Conservation (phyloP, 2,888 invertebrate genomes). For the Zaprionus bogoriensis region DNA sequence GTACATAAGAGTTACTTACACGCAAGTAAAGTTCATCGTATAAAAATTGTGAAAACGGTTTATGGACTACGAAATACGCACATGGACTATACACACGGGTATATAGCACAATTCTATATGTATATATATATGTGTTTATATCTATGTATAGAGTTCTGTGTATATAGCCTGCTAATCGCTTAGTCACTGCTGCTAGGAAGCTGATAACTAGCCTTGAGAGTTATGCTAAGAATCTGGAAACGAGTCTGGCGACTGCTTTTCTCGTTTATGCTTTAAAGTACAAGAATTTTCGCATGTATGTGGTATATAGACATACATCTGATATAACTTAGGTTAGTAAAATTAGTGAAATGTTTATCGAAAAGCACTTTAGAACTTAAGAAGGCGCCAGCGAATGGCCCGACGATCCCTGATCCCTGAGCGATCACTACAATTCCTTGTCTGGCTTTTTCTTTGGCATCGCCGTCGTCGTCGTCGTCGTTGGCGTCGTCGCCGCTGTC, state of each 20-base stretch:
- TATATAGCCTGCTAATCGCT: conserved; percentile 13
- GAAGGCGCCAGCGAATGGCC: conserved; percentile 13
- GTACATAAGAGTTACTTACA: conserved; percentile 64
- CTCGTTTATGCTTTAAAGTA: conserved; percentile 38
- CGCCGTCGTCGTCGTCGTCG: conserved; percentile 9
- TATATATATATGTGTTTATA: conserved; percentile 18
- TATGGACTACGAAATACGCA: conserved; percentile 29
- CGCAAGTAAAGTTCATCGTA: conserved; percentile 60
- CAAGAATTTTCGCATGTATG: conserved; percentile 28
- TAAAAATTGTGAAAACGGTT: conserved; percentile 48
- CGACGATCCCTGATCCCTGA: conserved; percentile 2
- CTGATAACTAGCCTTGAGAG: conserved; percentile 36
- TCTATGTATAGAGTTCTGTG: conserved; percentile 1
- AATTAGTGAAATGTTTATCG: conserved; percentile 43
- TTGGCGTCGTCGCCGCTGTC: not conserved
- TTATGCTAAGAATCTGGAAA: not conserved
- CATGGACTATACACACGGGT: not conserved
- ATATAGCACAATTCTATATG: conserved; percentile 4
- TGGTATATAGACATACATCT: not conserved
- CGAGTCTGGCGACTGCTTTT: not conserved
- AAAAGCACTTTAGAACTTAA: conserved; percentile 39
- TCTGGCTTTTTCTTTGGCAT: conserved; percentile 63
- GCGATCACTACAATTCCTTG: conserved; percentile 71
- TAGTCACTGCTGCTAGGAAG: conserved; percentile 45
- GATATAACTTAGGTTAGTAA: conserved; percentile 13